phyloP scores from a whole-genome alignment of 2,888 invertebrate genomes.

The Andrena chrysosceles region DNA sequence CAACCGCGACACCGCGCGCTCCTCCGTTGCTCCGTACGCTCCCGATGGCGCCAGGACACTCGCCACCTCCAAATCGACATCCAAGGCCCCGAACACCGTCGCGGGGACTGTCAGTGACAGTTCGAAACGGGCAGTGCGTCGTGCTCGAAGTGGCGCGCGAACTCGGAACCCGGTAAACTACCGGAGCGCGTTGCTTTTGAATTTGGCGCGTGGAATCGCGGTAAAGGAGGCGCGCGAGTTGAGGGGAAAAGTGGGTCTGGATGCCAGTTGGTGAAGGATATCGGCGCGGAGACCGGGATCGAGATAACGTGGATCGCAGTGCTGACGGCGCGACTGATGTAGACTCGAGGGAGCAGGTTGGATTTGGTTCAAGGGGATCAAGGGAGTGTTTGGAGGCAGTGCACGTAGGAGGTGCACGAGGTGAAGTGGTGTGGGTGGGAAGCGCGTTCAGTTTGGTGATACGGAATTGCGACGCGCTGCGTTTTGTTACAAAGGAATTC shows the following conservation, averaged over 20 bases:
- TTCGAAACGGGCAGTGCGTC: background rate
- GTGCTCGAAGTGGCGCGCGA: background rate
- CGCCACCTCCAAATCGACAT: slow-evolving; percentile 2
- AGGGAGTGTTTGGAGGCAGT: background rate
- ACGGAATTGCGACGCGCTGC: no score
- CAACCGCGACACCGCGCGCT: slow-evolving; percentile 59
- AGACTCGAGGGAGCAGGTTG: background rate
- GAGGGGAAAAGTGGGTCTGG: background rate
- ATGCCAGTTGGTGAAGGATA: background rate
- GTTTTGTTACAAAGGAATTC: no score
- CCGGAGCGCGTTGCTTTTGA: background rate
- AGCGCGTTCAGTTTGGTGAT: background rate
- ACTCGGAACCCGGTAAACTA: background rate
- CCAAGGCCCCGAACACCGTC: background rate
- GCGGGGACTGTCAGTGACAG: background rate
- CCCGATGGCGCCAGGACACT: slow-evolving; percentile 37
- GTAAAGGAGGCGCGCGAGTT: background rate
- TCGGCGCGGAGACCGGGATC: slow-evolving; percentile 5
- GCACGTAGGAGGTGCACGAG: slow-evolving; percentile 2
- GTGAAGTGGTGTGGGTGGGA: slow-evolving; percentile 4
- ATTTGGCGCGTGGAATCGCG: background rate
- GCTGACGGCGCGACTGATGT: background rate
- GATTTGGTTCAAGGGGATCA: slow-evolving; percentile 16
- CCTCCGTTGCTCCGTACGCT: slow-evolving; percentile 38
- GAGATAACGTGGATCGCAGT: background rate